Conservation (phyloP, 2,888 invertebrate genomes). For the Acholoe squamosa region DNA sequence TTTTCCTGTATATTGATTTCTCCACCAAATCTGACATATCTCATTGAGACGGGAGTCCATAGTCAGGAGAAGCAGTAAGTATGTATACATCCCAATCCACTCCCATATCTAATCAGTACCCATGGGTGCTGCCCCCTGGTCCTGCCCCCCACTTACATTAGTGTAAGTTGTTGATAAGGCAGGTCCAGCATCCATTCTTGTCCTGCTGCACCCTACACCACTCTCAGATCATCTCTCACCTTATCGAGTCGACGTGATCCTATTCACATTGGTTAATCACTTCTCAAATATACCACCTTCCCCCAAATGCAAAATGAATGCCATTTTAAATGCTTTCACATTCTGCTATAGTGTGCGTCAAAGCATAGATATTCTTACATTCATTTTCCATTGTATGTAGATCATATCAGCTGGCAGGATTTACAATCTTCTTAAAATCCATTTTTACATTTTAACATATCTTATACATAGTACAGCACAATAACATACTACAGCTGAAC, state of each 20-base stretch:
- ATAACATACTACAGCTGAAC: background rate
- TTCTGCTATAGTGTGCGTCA: no score
- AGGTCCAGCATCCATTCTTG: constrained; percentile 7
- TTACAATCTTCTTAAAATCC: no score
- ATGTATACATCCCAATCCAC: constrained; percentile 11
- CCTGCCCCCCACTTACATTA: constrained; percentile 17
- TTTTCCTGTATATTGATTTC: constrained; percentile 7
- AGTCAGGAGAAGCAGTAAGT: background rate
- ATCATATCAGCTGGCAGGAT: background rate
- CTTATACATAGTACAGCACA: no score
- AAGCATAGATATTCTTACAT: no score
- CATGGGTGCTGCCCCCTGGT: constrained; percentile 1
- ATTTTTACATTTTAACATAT: no score
- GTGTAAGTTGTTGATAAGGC: background rate
- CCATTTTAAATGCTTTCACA: no score
- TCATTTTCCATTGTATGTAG: background rate
- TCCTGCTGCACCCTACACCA: background rate
- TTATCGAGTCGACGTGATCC: background rate
- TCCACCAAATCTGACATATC: background rate
- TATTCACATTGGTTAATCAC: constrained; percentile 14
- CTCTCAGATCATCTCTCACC: no score
- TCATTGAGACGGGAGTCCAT: background rate
- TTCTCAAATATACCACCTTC: background rate
- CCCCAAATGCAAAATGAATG: no score
- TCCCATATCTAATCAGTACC: constrained; percentile 23